Evolutionary conservation across 2,113 vertebrate species (phyloP), one percentile per base, ranked within the genome.

Genomic region (Lampris incognitus): DNA sequence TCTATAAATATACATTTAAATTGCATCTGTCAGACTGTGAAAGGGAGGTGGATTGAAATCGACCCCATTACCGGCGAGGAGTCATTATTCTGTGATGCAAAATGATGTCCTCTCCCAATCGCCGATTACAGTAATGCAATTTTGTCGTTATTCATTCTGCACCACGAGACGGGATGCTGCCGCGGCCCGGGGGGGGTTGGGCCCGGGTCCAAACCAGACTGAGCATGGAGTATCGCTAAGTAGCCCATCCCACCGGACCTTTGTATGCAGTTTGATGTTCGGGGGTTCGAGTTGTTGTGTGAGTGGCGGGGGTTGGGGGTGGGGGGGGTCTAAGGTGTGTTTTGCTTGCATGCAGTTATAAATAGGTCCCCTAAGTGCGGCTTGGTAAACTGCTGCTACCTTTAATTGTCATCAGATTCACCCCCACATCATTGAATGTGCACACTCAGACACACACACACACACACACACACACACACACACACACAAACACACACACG

Each of bases 141-240:
- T 61, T 46, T 41, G 10, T 60, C 74, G 74, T 78, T 13, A 41
- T 39, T 67, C 51, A 37, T 60, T 24, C 40, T 36, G 40, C 55
- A 37, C 11, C 4, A 4, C 37, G 54, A 52, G 56, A 56, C 61
- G 57, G 40, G 42, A 72, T 40, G 11, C 37, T n/a, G 50, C 48
- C 48, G 3, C 10, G 44, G 40, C n/a, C 58, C 65, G 56, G 3
- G 24, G 24, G 24, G 3, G 51, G 55, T 59, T 49, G 46, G 68
- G 68, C 37, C 24, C 41, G 0, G 0, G 4, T 83, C 70, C 74
- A 77, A 72, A 74, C 24, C 72, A 61, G 44, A 24, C 5, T 1
- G 10, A 13, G 51, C n/a, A 54, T 54, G 10, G 58, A 11, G 24
- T 41, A 13, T 39, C 36, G 8, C 74, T 72, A 4, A 56, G 1